Percentiles rank a stretch among this genome's conserved stretches.
phyloP scores from a whole-genome alignment of 1,140 invertebrate genomes.

The Aphelinus certus region DNA sequence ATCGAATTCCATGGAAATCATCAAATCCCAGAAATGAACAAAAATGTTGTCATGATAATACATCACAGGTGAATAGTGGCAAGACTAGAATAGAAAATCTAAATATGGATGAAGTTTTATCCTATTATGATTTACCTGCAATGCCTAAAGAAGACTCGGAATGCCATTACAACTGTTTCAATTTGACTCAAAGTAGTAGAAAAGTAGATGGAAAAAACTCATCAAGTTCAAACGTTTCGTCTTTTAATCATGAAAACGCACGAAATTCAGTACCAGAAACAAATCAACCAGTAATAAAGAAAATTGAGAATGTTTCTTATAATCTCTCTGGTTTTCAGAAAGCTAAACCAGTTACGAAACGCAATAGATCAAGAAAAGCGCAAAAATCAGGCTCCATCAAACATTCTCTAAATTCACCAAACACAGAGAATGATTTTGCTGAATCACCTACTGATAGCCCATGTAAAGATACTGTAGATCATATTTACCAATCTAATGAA shows the following conservation, averaged over 20 bases:
- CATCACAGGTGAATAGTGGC: not conserved
- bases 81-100: not conserved
- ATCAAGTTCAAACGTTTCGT: too few species aligned
- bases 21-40: not conserved
- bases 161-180: too few species aligned
- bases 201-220: too few species aligned
- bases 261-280: too few species aligned
- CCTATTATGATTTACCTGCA: slow-evolving; percentile 24
- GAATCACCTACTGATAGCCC: too few species aligned
- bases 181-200: too few species aligned
- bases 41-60: not conserved
- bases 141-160: slow-evolving; percentile 6
- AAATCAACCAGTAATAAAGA: slow-evolving; percentile 16
- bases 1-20: not conserved
- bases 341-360: not conserved
- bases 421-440: too few species aligned
- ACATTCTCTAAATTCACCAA: too few species aligned
- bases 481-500: too few species aligned
- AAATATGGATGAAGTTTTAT: slow-evolving; percentile 19
- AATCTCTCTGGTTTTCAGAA: not conserved
- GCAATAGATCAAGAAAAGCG: not conserved
- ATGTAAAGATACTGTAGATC: too few species aligned
- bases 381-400: not conserved
- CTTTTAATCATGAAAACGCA: too few species aligned
- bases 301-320: slow-evolving; percentile 20